Evolutionary conservation across 2,113 vertebrate species (phyloP), one percentile per base, ranked within the genome.

Genomic region (Cyprinodon brontotheroides): DNA sequence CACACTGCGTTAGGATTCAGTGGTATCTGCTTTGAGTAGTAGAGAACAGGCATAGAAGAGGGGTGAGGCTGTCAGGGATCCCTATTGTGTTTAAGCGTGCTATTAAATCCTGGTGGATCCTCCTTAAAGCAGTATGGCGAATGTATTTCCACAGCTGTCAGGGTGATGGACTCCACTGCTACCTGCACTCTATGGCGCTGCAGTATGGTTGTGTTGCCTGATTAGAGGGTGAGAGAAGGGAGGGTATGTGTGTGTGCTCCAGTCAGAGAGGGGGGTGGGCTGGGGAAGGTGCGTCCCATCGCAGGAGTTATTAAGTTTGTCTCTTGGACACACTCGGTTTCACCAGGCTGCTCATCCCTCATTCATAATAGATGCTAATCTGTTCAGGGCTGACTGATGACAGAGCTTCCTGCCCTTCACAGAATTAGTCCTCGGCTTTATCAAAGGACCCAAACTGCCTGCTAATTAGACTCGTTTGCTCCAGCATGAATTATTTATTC

Each of bases 401-500:
- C 96, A 96, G 95, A 94, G 95, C 94, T 96, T 96, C 95, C 96
- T 97, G 96, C 95, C 96, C 96, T 96, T 96, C 96, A 96, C 94
- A 95, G 96, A 96, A 97, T 96, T 95, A 96, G 95, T 96, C 94
- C 95, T 94, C 93, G 91, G 94, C 95, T 97, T 98, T 97, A 97
- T 98, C 97, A 97, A 96, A 96, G 96, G 95, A 96, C 94, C 95
- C 95, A 96, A 97, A 97, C 96, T 96, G 97, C 96, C 95, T 97
- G 96, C 96, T 98, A 98, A 98, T 98, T 98, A 97, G 96, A 97
- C 96, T 96, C 95, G 96, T 97, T 98, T 96, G 93, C 95, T 95
- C 93, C 93, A 93, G 95, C 96, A 98, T 97, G 96, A 97, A 98
- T 98, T 98, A 98, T 98, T 97, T 97, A 98, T 97, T 96, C 95